These are phyloP conservation scores for Scolopax mira DNA, from an alignment of 2,113 vertebrate genomes.

Conservation along the genomic window DNA sequence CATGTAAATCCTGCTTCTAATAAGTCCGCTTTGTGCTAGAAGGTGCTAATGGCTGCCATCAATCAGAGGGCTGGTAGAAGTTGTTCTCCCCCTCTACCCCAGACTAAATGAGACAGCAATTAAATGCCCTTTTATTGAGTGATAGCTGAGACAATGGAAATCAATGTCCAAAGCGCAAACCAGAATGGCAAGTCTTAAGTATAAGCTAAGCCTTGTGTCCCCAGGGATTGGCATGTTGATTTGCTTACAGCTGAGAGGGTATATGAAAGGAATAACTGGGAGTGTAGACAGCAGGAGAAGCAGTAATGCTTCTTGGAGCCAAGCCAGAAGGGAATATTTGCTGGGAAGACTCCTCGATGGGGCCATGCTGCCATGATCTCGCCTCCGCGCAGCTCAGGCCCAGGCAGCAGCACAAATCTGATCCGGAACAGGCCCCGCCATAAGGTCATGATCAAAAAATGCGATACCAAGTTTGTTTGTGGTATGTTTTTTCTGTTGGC, in stretches of 20 bases:
- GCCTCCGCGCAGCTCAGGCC: background rate
- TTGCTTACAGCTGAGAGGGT: slow-evolving; percentile 57
- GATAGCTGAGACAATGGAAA: slow-evolving; percentile 68
- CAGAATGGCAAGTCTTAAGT: slow-evolving; percentile 55
- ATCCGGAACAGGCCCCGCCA: background rate
- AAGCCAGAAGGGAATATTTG: slow-evolving; percentile 8
- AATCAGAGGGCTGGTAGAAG: slow-evolving; percentile 61
- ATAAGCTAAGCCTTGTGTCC: slow-evolving; percentile 51
- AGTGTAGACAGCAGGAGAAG: background rate
- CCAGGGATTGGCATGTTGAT: slow-evolving; percentile 61
- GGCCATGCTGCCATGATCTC: background rate
- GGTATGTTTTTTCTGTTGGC: background rate
- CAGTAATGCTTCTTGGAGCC: background rate
- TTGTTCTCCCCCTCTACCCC: slow-evolving; percentile 32
- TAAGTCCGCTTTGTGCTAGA: slow-evolving; percentile 29
- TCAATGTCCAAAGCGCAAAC: slow-evolving; percentile 60
- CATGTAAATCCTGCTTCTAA: slow-evolving; percentile 51
- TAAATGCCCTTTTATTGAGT: slow-evolving; percentile 62
- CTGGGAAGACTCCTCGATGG: background rate
- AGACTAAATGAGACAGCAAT: slow-evolving; percentile 65
- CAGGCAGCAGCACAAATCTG: background rate
- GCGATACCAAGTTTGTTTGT: background rate
- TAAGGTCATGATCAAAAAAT: background rate
- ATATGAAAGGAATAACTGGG: slow-evolving; percentile 32
- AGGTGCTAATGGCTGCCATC: slow-evolving; percentile 61